A percentile compares a stretch with the other conserved stretches of the same genome.
Evolutionary conservation across 30 jellyfish, hydroid and myxozoan species (phyloP).

Genomic region (Cassiopea andromeda): DNA sequence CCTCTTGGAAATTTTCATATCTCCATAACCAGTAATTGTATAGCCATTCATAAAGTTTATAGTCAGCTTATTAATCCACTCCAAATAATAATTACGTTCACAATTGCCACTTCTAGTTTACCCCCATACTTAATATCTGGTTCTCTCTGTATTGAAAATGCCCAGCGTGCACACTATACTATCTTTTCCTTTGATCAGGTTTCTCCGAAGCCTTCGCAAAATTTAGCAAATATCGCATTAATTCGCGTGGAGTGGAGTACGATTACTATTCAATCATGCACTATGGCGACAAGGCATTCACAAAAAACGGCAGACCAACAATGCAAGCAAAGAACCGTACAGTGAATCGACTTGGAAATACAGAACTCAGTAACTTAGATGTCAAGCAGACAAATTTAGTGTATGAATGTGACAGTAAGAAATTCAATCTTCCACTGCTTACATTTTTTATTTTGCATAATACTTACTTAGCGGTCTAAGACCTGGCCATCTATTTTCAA

Average conservation of each 20-base stretch:
- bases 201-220: constrained; percentile 89
- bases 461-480: too few species aligned
- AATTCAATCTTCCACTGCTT: not conserved
- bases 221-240: constrained; percentile 79
- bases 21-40: too few species aligned
- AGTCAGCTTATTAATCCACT: too few species aligned
- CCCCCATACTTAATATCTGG: too few species aligned
- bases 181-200: constrained; percentile 31
- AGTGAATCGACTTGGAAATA: constrained; percentile 80
- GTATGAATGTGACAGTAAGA: constrained; percentile 84
- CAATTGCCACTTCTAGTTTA: too few species aligned
- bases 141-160: too few species aligned
- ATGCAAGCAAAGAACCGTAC: constrained; percentile 75
- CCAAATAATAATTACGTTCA: too few species aligned
- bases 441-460: too few species aligned
- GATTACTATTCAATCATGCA: constrained; percentile 91
- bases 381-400: constrained; percentile 86
- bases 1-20: too few species aligned
- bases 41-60: too few species aligned
- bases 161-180: too few species aligned
- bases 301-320: constrained; percentile 91
- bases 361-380: constrained; percentile 87
- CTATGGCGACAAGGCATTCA: constrained; percentile 89
- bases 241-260: constrained; percentile 78
- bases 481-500: too few species aligned